Base-by-base conservation (phyloP, 1,140 invertebrate species). In the Marisa cornuarietis region DNA sequence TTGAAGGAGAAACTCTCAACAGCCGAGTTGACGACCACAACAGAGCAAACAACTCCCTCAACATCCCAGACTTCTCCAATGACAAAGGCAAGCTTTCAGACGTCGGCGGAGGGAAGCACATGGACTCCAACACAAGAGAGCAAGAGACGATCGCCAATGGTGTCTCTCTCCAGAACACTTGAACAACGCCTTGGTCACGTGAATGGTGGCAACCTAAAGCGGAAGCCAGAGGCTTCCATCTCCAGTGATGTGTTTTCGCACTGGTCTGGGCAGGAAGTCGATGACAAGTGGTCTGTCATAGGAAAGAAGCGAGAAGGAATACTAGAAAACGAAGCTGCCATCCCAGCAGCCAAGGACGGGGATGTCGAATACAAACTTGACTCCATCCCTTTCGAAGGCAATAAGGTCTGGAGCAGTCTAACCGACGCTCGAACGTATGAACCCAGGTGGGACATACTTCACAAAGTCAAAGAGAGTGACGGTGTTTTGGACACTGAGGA, bases 271-370 rank as follows among this genome's bases (percentile, higher is more conserved):
- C 31, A 22, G 18, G 71, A 73, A 52, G 11, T 54, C 42, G 7
- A 73, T 18, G 71, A 73, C 71, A 73, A 54, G 71, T 73, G 71
- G 71, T 5, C 71, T 8, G 18, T n/a, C 11, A n/a, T 73, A 9
- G 49, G 49, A 22, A 54, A 54, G 26, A 51, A 51, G 51, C 51
- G 31, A 54, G 71, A 31, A 1, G 26, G 26, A 31, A 42, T 10
- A 10, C 10, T 10, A 42, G 24, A 10, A 31, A 26, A 31, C 5
- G 69, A 31, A 31, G 22, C 10, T 13, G 26, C 18, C 69, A 71
- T 18, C 69, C 18, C 8, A 8, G n/a, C 18, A 16, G 18, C 31
- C 1, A 9, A 26, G 7, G 18, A 31, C n/a, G 20, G 18, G 24
- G 8, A 26, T 10, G 18, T 49, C 11, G 11, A 31, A 22, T 68